Conservation (phyloP, 2,888 invertebrate species). For the Pseudoips prasinana region DNA sequence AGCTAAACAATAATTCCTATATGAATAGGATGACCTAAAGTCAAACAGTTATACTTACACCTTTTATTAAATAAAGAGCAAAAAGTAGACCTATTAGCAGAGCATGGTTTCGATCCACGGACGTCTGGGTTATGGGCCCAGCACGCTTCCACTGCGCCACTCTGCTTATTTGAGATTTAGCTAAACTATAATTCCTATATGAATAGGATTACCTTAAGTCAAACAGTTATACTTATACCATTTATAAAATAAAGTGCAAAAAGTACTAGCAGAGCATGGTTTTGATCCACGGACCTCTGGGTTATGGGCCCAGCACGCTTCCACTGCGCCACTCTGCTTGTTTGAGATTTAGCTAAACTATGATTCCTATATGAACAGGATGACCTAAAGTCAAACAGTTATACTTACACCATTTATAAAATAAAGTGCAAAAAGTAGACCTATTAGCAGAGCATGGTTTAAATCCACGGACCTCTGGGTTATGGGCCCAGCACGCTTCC, state of each 20-base stretch:
- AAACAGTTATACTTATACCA: too few species aligned
- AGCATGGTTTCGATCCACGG: slow-evolving; percentile 91
- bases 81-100: slow-evolving; percentile 13
- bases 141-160: slow-evolving; percentile 93
- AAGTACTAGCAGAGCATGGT: slow-evolving; percentile 63
- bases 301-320: slow-evolving; percentile 93
- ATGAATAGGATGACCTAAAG: too few species aligned
- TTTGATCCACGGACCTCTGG: slow-evolving; percentile 96
- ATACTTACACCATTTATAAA: not conserved
- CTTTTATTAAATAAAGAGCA: too few species aligned
- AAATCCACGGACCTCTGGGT: slow-evolving; percentile 94
- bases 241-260: not conserved
- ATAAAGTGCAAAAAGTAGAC: too few species aligned
- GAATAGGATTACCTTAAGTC: too few species aligned
- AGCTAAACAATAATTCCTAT: too few species aligned
- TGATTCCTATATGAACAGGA: not conserved
- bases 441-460: slow-evolving; percentile 87
- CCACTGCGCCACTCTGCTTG: slow-evolving; percentile 91
- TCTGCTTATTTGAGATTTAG: slow-evolving; percentile 80
- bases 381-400: not conserved
- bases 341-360: not conserved
- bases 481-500: slow-evolving; percentile 91
- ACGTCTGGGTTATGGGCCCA: slow-evolving; percentile 95
- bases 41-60: too few species aligned
- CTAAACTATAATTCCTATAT: too few species aligned